A percentile compares a stretch with the other conserved stretches of the same genome.
Evolutionary conservation across 2,797 vertebrate genomes (phyloP).

Genomic region (Pseudochromis fuscus): DNA sequence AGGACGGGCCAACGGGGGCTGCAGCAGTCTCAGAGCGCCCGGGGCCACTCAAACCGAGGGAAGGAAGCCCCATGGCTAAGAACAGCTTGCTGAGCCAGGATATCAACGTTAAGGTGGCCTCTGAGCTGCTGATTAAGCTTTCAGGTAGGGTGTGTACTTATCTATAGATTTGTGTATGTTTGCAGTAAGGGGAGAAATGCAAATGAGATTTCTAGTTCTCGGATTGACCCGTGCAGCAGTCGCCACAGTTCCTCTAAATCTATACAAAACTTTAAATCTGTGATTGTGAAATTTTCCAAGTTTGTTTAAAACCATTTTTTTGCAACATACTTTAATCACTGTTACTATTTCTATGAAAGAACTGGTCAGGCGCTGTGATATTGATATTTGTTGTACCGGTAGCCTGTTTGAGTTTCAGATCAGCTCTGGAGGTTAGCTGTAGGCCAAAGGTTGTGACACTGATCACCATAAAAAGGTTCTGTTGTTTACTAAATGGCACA

Average conservation of each 20-base stretch:
- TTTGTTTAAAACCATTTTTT: slow-evolving; percentile 2
- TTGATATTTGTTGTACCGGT: slow-evolving; percentile 20
- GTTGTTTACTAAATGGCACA: slow-evolving; percentile 32
- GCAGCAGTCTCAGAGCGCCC: slow-evolving; percentile 74
- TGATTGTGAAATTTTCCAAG: not conserved
- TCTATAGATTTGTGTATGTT: slow-evolving; percentile 12
- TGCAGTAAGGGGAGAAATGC: not conserved
- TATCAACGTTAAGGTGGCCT: slow-evolving; percentile 95
- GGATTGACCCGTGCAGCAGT: not conserved
- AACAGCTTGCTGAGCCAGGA: slow-evolving; percentile 91
- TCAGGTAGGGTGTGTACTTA: slow-evolving; percentile 87
- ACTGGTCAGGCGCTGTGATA: slow-evolving; percentile 2
- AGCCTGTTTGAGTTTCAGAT: slow-evolving; percentile 33
- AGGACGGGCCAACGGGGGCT: slow-evolving; percentile 81
- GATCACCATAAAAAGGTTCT: slow-evolving; percentile 39
- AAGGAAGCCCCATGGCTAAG: slow-evolving; percentile 85
- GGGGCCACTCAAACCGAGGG: slow-evolving; percentile 85
- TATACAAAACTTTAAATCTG: not conserved
- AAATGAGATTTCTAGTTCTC: slow-evolving; percentile 17
- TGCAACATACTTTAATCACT: slow-evolving; percentile 3
- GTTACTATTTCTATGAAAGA: slow-evolving; percentile 5
- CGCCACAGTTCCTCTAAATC: slow-evolving; percentile 5
- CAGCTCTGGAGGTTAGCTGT: slow-evolving; percentile 30
- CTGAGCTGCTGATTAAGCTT: slow-evolving; percentile 98
- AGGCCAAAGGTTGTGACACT: slow-evolving; percentile 43